Evolutionary conservation across 2,888 invertebrate genomes (phyloP).

Genomic region (Taphrorychus bicolor): DNA sequence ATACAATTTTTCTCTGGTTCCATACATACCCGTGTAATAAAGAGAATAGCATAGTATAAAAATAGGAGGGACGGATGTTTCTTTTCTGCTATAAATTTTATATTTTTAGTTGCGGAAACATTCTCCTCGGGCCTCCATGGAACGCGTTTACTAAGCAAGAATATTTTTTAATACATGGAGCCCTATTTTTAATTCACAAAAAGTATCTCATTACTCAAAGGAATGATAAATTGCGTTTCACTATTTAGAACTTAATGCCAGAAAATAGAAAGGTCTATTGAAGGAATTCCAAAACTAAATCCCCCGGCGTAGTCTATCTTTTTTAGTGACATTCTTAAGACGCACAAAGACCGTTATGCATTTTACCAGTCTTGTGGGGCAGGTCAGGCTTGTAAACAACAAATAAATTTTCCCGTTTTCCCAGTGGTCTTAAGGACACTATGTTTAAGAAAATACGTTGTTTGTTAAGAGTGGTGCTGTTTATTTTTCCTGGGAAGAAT

Average conservation of each 20-base stretch:
- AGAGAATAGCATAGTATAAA: background rate
- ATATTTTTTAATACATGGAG: no score
- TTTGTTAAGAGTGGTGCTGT: background rate
- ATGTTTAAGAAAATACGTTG: background rate
- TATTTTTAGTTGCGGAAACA: no score
- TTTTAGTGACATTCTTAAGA: background rate
- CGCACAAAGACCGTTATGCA: background rate
- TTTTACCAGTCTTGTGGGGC: background rate
- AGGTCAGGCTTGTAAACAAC: background rate
- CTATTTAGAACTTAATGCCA: no score
- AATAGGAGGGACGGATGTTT: background rate
- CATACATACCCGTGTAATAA: background rate
- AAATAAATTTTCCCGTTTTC: background rate
- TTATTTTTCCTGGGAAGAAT: background rate
- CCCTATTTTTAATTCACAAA: no score
- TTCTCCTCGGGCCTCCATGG: no score
- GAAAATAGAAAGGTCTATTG: background rate
- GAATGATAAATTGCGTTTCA: no score
- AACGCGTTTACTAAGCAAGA: no score
- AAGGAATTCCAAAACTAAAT: background rate
- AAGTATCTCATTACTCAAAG: no score
- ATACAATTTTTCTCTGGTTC: slow-evolving; percentile 7
- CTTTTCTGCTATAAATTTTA: background rate
- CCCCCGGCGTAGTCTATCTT: background rate
- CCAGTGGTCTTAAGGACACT: background rate